phyloP scores from a whole-genome alignment of 2,797 vertebrate genomes.

The Cyprinodon diabolis region DNA sequence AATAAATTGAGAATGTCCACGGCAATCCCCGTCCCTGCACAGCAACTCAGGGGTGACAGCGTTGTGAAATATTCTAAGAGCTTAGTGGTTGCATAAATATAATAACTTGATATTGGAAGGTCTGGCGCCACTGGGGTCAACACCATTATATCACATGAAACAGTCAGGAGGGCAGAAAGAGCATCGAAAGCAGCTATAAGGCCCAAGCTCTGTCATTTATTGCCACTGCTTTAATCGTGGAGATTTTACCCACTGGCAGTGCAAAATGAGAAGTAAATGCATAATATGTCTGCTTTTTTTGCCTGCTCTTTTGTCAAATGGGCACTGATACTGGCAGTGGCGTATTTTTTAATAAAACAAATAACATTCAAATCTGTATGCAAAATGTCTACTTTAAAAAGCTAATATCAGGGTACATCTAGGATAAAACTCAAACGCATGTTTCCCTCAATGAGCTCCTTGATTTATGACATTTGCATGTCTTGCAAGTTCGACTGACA shows the following conservation, averaged over 20 bases:
- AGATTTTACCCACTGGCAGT: constrained; percentile 23
- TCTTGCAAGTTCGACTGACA: constrained; percentile 52
- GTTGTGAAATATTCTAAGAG: constrained; percentile 57
- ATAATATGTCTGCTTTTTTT: constrained; percentile 14
- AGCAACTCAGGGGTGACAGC: constrained; percentile 41
- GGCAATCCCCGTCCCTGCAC: constrained; percentile 22
- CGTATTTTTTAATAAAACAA: constrained; percentile 51
- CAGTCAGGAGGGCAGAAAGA: constrained; percentile 43
- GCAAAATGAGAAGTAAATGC: constrained; percentile 3
- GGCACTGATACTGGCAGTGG: neutral
- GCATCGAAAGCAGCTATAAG: constrained; percentile 12
- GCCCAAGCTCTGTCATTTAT: constrained; percentile 26
- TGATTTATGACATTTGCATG: constrained; percentile 66
- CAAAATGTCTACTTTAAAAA: constrained; percentile 53
- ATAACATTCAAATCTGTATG: constrained; percentile 43
- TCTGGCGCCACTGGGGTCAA: constrained; percentile 60
- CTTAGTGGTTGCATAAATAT: constrained; percentile 71
- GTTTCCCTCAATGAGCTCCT: constrained; percentile 50
- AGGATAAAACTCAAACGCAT: constrained; percentile 49
- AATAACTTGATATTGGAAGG: constrained; percentile 64
- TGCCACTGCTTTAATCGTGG: constrained; percentile 34
- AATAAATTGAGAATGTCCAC: constrained; percentile 50
- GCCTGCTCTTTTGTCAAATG: constrained; percentile 21
- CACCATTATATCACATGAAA: constrained; percentile 63
- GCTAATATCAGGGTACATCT: constrained; percentile 47